Evolutionary conservation across 92 coral and sea anemone genomes (phyloP).

Genomic region (Epizoanthus stellaris): DNA sequence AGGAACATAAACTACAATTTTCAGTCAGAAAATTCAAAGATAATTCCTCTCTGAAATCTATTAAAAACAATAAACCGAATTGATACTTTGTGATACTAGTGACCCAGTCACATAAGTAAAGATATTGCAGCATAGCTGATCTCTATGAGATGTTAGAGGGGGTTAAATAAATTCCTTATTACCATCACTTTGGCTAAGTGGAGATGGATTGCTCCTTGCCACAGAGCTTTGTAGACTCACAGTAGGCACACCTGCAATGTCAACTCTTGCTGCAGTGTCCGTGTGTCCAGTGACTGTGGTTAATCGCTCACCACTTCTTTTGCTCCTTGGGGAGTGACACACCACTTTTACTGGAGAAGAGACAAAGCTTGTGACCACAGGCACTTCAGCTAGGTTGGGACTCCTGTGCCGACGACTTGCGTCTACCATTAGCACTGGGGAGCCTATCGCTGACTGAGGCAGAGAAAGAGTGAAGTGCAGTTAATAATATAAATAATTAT

Average conservation of each 20-base stretch:
- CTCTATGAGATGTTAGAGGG: not conserved
- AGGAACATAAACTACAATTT: no score
- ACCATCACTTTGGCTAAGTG: slow-evolving; percentile 43
- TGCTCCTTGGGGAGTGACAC: slow-evolving; percentile 91
- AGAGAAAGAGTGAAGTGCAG: not conserved
- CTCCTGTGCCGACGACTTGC: slow-evolving; percentile 74
- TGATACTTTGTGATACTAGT: no score
- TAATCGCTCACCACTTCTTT: not conserved
- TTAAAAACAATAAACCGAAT: no score
- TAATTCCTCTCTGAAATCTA: no score
- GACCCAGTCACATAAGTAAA: no score
- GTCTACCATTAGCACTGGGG: slow-evolving; percentile 76
- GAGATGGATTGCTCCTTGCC: slow-evolving; percentile 35
- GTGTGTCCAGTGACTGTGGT: slow-evolving; percentile 54
- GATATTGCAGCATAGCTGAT: not conserved
- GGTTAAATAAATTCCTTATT: not conserved
- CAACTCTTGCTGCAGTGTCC: slow-evolving; percentile 64
- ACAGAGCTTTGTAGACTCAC: slow-evolving; percentile 41
- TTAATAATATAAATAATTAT: not conserved
- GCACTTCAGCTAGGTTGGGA: slow-evolving; percentile 78
- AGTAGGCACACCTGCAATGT: slow-evolving; percentile 69
- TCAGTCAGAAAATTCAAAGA: no score
- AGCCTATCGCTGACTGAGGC: slow-evolving; percentile 1
- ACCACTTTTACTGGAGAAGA: slow-evolving; percentile 91
- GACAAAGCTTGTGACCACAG: slow-evolving; percentile 81